Evolutionary conservation across 2,797 vertebrate genomes (phyloP).

Genomic region (Furcifer pardalis): DNA sequence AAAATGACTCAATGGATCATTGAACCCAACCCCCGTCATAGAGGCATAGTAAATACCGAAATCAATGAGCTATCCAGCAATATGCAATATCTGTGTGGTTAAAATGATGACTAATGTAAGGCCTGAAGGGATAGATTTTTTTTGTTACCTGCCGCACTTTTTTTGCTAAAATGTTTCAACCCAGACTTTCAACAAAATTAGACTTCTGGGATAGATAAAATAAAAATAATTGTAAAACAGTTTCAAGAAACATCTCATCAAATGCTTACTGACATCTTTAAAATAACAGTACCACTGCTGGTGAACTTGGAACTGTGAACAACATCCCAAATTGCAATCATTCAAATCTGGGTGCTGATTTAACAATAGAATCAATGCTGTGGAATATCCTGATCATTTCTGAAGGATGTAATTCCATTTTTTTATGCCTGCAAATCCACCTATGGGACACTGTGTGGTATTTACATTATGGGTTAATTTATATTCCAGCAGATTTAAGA

Average conservation of each 20-base stretch:
- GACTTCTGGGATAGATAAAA: neutral
- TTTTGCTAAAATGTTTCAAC: neutral
- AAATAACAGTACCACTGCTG: neutral
- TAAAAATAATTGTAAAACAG: neutral
- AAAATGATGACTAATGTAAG: neutral
- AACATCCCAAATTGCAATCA: neutral
- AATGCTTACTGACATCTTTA: neutral
- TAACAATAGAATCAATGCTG: neutral
- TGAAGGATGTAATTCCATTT: slow-evolving; percentile 20
- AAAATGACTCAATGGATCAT: too few species aligned
- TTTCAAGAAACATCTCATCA: neutral
- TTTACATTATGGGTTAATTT: slow-evolving; percentile 33
- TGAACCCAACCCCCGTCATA: too few species aligned
- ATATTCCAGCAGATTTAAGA: slow-evolving; percentile 11
- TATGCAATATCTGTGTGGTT: neutral
- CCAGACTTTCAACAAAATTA: neutral
- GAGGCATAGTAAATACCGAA: too few species aligned
- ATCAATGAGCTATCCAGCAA: too few species aligned
- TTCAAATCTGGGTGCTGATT: neutral
- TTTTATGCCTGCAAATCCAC: neutral
- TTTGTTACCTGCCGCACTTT: neutral
- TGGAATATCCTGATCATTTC: slow-evolving; percentile 21
- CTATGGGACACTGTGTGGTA: slow-evolving; percentile 22
- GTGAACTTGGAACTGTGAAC: neutral
- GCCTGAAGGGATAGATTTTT: neutral